Evolutionary conservation across 2,888 invertebrate genomes (phyloP), one percentile per base, ranked within the genome.

Genomic region (Anarsia innoxiella): DNA sequence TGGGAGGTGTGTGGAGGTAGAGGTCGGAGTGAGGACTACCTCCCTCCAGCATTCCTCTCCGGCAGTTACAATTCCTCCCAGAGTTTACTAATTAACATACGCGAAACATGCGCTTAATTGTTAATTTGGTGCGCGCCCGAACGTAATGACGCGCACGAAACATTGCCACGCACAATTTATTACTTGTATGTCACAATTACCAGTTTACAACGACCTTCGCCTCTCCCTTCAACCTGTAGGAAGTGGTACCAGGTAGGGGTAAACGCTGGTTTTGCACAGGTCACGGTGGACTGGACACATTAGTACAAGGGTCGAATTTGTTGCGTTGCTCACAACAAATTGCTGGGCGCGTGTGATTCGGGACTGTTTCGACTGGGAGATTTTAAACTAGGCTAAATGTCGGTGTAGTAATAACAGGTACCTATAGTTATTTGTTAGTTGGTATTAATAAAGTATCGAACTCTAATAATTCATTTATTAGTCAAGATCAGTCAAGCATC

Each of bases 101-200:
- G 69, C 36, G 61, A 68, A 67, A 60, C 64, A 57, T 66, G 59
- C 56, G 57, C 59, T 65, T 80, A 80, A 80, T 80, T 80, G 80
- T 79, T 79, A 79, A 80, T 79, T 80, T 78, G 77, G 73, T n/a
- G n/a, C 66, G 63, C 73, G 75, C 77, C 75, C 76, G 66, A 61
- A 55, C 61, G 62, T 78, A 79, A 80, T 80, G 80, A 78, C 63
- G 74, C 76, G 59, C 56, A 66, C 60, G 54, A 53, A 59, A 48
- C 48, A 55, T 59, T 58, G 55, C n/a, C 51, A 46, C 51, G 57
- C 46, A 51, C 59, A 56, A 66, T 68, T 65, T 67, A 70, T 70
- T 63, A 73, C 71, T 67, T 64, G 72, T 71, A 63, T 74, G 78
- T 72, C 71, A 66, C 70, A 64, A 50, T 49, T 42, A 36, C 75